Conservation (phyloP, 2,113 vertebrate species). For the Callipepla californica region DNA sequence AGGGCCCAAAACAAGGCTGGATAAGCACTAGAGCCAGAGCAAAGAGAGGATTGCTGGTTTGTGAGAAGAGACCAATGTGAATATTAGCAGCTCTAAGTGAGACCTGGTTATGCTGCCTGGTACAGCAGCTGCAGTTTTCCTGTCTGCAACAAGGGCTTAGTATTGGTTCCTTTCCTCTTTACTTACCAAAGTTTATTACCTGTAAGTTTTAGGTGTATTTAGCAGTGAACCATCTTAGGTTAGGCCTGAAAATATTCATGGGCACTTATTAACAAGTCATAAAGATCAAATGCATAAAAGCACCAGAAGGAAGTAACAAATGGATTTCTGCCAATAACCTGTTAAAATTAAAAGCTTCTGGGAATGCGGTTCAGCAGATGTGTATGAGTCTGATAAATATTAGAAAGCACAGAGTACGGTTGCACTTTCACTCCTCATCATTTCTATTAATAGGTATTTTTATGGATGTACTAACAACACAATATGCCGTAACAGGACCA, state of each 20-base stretch:
- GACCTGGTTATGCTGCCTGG: neutral
- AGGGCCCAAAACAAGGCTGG: neutral
- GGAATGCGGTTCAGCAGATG: neutral
- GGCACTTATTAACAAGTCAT: neutral
- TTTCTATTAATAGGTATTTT: neutral
- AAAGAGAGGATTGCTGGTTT: neutral
- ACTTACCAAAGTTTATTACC: neutral
- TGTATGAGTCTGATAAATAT: neutral
- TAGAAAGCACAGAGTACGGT: neutral
- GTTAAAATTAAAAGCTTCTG: slow-evolving; percentile 9
- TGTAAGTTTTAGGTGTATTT: neutral
- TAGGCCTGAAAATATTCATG: neutral
- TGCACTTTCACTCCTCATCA: neutral
- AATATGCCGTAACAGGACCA: neutral
- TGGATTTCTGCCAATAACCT: neutral
- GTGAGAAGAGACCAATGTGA: neutral
- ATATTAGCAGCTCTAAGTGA: neutral
- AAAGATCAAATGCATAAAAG: neutral
- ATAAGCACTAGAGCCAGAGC: neutral
- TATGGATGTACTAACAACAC: neutral
- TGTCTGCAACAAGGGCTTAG: neutral
- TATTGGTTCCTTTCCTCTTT: neutral
- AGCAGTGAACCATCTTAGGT: neutral
- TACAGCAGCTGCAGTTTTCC: neutral
- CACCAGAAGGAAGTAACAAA: neutral